Evolutionary conservation across 2,888 invertebrate genomes (phyloP), one percentile per base, ranked within the genome.

Genomic region (Flexamia atlantica): DNA sequence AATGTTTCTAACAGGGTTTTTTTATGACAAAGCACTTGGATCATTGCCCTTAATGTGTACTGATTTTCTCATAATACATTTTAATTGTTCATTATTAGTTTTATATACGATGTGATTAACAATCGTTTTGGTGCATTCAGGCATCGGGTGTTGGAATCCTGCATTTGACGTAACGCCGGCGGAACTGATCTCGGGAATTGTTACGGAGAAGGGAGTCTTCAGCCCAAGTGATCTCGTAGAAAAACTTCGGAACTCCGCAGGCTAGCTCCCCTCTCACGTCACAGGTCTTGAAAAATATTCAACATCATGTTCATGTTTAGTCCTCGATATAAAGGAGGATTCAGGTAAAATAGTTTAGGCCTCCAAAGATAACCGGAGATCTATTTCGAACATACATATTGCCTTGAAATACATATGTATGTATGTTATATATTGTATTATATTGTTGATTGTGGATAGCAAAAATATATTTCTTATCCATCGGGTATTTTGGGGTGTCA

Each of bases 121-220:
- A n/a, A n/a, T n/a, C n/a, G n/a, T n/a, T n/a, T n/a, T n/a, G n/a
- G n/a, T n/a, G n/a, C n/a, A n/a, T n/a, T n/a, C n/a, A 95, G 97
- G 97, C 82, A 97, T 98, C 82, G 92, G 93, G 82, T 98, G 97
- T 89, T 99, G 99, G 99, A 99, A 99, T 92, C 99, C 99, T 80
- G 97, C 99, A 0, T 99, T 99, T 90, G 99, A 99, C 91, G 96
- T 99, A 0, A 99, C 99, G 3, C 99, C 99, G 32, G 97, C 97
- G 0, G 91, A 93, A 23, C 92, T 99, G 42, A 99, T 99, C 86
- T 96, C 97, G 84, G 98, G 95, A 25, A 97, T 99, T 86, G 96
- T 99, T 46, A 99, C 99, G 12, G 99, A 99, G 90, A 93, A 93
- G 87, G 99, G 99, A 20, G 96, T 98, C 0, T 97, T 94, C 88